Conservation (phyloP, 2,113 vertebrate genomes). For the Glaucidium brasilianum region DNA sequence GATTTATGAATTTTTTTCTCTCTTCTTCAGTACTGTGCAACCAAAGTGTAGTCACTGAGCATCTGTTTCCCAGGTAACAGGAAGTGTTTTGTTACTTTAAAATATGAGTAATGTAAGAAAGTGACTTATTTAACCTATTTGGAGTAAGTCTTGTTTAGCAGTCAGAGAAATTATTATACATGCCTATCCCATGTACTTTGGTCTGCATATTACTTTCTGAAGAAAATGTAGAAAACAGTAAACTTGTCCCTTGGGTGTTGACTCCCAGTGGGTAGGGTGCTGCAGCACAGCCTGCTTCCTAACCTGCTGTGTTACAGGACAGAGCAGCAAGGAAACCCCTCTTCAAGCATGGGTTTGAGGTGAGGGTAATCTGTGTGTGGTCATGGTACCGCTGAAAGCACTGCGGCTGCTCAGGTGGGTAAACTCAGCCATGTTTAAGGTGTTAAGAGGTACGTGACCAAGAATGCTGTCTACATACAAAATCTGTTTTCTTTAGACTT, state of each 20-base stretch:
- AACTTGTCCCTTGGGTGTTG: neutral
- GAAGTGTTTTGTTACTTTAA: neutral
- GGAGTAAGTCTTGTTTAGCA: neutral
- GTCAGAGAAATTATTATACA: neutral
- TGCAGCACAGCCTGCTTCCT: neutral
- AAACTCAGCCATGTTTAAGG: neutral
- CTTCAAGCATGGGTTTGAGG: accelerated
- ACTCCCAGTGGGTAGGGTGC: neutral
- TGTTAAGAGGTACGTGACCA: neutral
- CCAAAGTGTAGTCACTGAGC: neutral
- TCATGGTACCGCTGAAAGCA: neutral
- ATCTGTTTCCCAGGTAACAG: neutral
- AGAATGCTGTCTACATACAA: neutral
- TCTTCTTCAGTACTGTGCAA: neutral
- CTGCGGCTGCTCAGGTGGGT: neutral
- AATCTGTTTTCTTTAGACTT: neutral
- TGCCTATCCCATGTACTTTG: neutral
- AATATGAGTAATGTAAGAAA: neutral
- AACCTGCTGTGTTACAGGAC: accelerated
- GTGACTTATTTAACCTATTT: neutral
- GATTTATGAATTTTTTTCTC: neutral
- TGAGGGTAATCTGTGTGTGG: accelerated
- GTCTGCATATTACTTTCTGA: neutral
- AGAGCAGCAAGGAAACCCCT: neutral
- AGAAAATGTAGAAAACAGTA: accelerated